Base-by-base conservation (phyloP, 2,113 vertebrate species). In the Sinocyclocheilus maitianheensis region DNA sequence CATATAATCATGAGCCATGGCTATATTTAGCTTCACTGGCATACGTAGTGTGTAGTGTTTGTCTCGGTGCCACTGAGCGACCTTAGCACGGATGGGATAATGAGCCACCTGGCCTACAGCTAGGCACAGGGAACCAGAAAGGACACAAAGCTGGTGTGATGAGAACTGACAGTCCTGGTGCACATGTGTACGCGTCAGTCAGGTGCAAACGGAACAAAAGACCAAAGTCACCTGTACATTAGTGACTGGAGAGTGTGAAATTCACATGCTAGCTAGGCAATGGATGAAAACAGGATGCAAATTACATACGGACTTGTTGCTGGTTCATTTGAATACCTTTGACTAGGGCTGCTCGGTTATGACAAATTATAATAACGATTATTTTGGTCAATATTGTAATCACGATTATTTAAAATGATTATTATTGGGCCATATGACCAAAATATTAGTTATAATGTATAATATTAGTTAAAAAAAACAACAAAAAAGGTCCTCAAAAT, bases 91-190 rank as follows among this genome's bases (percentile, higher is more conserved):
- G 63, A 83, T n/a, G 30, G 88, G 37, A 67, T 89, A 89, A 91
- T 85, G 84, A 88, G 65, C 86, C 87, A 92, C 87, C 90, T 93
- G 89, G 82, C 74, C 78, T 75, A 40, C 78, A 20, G n/a, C 87
- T 84, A 60, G 22, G 62, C 81, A 69, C 40, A 34, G 63, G 26
- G 43, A 82, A n/a, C 11, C 81, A 74, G 55, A 62, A 13, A 62
- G 55, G 30, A 79, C 40, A 53, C 26, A 79, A 16, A 22, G 40
- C 0, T 2, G 4, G 7, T 24, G n/a, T 65, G 63, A 82, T 69
- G 43, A 51, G 24, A 53, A 82, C 40, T 82, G 62, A 0, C 40
- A 34, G 46, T 22, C 55, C 12, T 22, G 40, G 5, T 40, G 40
- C 40, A 40, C 5, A 6, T 72, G 37, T 37, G 37, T 37, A 37